Percentiles rank a stretch among this genome's conserved stretches.
Conservation (phyloP, 2,797 vertebrate species). For the Trachops cirrhosus region DNA sequence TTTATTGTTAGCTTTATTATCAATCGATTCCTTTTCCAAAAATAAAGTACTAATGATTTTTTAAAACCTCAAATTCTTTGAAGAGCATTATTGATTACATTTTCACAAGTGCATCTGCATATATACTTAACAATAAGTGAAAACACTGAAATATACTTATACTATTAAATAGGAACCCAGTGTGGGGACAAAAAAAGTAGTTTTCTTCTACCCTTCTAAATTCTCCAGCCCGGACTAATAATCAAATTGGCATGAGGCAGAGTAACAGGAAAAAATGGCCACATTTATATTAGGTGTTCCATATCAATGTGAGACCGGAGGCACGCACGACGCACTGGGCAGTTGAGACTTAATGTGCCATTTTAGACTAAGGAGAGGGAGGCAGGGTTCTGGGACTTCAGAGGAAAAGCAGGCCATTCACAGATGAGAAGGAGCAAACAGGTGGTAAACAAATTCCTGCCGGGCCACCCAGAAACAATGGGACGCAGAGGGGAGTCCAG, state of each 20-base stretch:
- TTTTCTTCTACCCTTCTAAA: neutral
- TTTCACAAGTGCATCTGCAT: neutral
- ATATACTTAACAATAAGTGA: neutral
- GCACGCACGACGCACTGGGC: too few species aligned
- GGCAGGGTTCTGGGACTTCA: neutral
- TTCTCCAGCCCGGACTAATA: neutral
- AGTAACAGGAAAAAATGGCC: neutral
- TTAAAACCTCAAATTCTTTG: neutral
- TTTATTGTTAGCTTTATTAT: neutral
- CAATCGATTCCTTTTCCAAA: neutral
- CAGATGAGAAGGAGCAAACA: neutral
- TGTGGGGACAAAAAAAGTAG: neutral
- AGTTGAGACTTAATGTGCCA: neutral
- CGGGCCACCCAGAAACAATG: neutral
- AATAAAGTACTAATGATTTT: neutral
- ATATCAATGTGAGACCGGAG: too few species aligned
- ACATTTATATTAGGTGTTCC: neutral
- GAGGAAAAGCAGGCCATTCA: neutral
- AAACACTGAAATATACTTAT: neutral
- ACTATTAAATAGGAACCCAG: neutral
- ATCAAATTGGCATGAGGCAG: neutral
- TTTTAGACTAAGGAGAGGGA: neutral
- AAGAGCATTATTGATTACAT: neutral
- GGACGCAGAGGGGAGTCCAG: neutral
- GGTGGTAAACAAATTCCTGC: too few species aligned